phyloP scores from a whole-genome alignment of 2,888 invertebrate genomes.

The Diplolepis rosae region DNA sequence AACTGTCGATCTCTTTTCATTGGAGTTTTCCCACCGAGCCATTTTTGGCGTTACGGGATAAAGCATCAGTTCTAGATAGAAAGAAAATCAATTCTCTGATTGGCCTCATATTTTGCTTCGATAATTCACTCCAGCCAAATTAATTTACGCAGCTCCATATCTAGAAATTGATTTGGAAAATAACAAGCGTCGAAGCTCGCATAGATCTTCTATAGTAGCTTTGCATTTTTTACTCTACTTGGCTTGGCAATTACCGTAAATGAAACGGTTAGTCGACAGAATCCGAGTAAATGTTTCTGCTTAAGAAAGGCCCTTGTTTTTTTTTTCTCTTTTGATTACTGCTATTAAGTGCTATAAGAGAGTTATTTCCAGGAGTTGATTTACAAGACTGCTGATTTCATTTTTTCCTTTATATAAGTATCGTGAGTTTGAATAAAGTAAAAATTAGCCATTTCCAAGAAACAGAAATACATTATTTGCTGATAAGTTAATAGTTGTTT shows the following conservation, averaged over 20 bases:
- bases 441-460: too few species aligned
- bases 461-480: too few species aligned
- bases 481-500: too few species aligned
- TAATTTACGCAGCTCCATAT: slow-evolving; percentile 23
- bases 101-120: slow-evolving; percentile 22
- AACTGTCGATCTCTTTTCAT: slow-evolving; percentile 28
- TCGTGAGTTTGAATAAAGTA: too few species aligned
- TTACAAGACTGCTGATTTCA: too few species aligned
- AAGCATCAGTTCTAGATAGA: background rate
- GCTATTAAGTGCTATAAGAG: slow-evolving; percentile 7
- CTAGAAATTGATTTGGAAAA: slow-evolving; percentile 18
- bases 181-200: slow-evolving; percentile 11
- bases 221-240: slow-evolving; percentile 7
- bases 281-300: slow-evolving; percentile 43
- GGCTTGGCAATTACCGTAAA: slow-evolving; percentile 26
- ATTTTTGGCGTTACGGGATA: slow-evolving; percentile 16
- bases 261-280: slow-evolving; percentile 24
- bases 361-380: slow-evolving; percentile 16
- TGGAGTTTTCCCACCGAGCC: slow-evolving; percentile 30
- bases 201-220: slow-evolving; percentile 7
- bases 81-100: slow-evolving; percentile 22
- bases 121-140: slow-evolving; percentile 29
- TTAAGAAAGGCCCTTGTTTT: slow-evolving; percentile 33
- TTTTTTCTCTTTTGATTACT: slow-evolving; percentile 30
- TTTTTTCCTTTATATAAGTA: too few species aligned